Evolutionary conservation across 2,797 vertebrate genomes (phyloP), one percentile per base, ranked within the genome.

Genomic region (Rhinoraja longicauda): DNA sequence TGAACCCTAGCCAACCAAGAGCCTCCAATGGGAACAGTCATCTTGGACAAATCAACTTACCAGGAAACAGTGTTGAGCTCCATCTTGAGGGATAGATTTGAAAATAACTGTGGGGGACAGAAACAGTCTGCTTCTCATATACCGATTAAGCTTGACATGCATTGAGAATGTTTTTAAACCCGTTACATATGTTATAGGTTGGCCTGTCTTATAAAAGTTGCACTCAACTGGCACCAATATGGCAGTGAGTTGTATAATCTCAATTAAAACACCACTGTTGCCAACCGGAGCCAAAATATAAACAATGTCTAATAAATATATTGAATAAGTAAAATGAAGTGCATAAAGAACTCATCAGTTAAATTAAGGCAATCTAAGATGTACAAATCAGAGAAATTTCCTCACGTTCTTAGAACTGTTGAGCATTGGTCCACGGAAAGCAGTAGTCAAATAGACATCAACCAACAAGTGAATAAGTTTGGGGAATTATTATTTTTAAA

Each of bases 11-110:
- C 12, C 29, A 67, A 32, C 84, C 67, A 64, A 32, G n/a, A 88
- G n/a, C 36, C 62, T 88, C 59, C 62, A 67, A 67, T 67, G 24
- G 84, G 84, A 67, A 17, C 6, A 88, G 84, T 88, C 84, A 67
- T 88, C 84, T 88, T 88, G 84, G 84, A 88, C 32, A 59, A 88
- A 88, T 88, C 82, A 86, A 36, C 32, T 70, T 91, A 53, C 64
- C 67, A 91, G 90, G 70, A 73, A 72, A 73, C 39, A 64, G 70
- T 21, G 24, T 39, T 73, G 45, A 91, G 90, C 36, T 21, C 70
- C 53, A 91, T 53, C 45, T 21, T 53, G 62, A 88, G 59, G 82
- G 84, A 17, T 88, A 88, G 62, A 86, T 29, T 88, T 88, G 90
- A 73, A 92, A 92, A 92, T 75, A 73, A 92, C 90, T 75, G 21